Percentiles rank a stretch among this genome's conserved stretches.
Evolutionary conservation across 2,797 vertebrate species (phyloP).

Genomic region (Silurus lanzhouensis): DNA sequence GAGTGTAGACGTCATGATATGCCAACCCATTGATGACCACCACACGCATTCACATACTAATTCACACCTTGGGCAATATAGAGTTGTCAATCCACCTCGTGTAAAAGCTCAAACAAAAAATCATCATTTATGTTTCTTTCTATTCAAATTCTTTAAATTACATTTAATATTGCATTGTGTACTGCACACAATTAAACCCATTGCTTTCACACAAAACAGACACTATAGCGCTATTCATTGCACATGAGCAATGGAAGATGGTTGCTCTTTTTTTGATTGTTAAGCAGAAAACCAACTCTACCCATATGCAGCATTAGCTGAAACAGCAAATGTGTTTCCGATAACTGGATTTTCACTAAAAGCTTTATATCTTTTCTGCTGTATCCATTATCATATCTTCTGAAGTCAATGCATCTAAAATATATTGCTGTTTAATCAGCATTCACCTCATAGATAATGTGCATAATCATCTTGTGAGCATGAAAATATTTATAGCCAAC

Average conservation of each 20-base stretch:
- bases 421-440: constrained; percentile 52
- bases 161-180: neutral
- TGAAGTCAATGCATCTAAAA: constrained; percentile 55
- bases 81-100: neutral
- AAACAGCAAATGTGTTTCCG: constrained; percentile 70
- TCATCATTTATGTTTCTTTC: neutral
- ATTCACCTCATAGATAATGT: constrained; percentile 30
- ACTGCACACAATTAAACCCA: neutral
- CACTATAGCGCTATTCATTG: neutral
- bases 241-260: no score
- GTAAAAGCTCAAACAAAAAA: neutral
- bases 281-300: constrained; percentile 53
- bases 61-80: neutral
- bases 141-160: neutral
- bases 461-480: neutral
- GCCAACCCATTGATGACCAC: neutral
- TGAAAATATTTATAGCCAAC: neutral
- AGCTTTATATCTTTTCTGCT: constrained; percentile 71
- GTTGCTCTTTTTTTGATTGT: constrained; percentile 48
- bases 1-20: neutral
- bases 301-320: constrained; percentile 64
- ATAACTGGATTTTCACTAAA: constrained; percentile 75
- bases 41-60: neutral
- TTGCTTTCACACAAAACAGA: constrained; percentile 6
- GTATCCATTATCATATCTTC: constrained; percentile 24